Evolutionary conservation across 35 echinoderm and acorn worm genomes (phyloP).

Genomic region (Ophioderma brevispina): DNA sequence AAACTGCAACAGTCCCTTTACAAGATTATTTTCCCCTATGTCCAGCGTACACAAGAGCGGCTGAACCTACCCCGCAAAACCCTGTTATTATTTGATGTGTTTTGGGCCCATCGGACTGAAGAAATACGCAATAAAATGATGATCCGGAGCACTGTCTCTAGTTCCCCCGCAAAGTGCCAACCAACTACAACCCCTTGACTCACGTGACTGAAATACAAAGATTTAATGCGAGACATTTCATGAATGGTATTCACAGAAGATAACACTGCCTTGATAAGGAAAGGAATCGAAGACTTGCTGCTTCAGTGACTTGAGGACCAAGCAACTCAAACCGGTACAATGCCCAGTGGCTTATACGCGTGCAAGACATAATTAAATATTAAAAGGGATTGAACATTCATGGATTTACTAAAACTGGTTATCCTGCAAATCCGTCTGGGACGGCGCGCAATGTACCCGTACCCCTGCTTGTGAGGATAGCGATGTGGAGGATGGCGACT

Average conservation of each 20-base stretch:
- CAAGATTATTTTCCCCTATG: conserved; percentile 37
- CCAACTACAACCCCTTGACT: conserved; percentile 40
- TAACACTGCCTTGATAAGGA: not conserved
- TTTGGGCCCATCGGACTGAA: conserved; percentile 33
- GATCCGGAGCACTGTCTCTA: conserved; percentile 9
- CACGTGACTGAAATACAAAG: not conserved
- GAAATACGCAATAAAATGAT: conserved; percentile 8
- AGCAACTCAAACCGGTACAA: not conserved
- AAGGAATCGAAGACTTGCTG: conserved; percentile 2
- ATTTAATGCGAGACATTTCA: not conserved
- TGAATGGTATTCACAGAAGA: conserved; percentile 29
- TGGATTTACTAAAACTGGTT: too few relatives aligned
- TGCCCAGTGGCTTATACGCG: conserved; percentile 3
- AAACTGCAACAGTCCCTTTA: conserved; percentile 24
- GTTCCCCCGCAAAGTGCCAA: conserved; percentile 38
- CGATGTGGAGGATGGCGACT: not conserved
- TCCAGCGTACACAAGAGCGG: not conserved
- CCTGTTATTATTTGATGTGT: conserved; percentile 41
- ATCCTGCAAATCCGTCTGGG: too few relatives aligned
- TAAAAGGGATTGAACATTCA: not conserved
- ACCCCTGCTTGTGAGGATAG: too few relatives aligned
- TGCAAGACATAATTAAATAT: not conserved
- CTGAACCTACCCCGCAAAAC: not conserved
- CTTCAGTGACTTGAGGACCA: conserved; percentile 27
- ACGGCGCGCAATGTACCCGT: too few relatives aligned